These are phyloP conservation scores for Chloropsis cyanopogon DNA, from an alignment of 2,113 vertebrate genomes.

Conservation along the genomic window DNA sequence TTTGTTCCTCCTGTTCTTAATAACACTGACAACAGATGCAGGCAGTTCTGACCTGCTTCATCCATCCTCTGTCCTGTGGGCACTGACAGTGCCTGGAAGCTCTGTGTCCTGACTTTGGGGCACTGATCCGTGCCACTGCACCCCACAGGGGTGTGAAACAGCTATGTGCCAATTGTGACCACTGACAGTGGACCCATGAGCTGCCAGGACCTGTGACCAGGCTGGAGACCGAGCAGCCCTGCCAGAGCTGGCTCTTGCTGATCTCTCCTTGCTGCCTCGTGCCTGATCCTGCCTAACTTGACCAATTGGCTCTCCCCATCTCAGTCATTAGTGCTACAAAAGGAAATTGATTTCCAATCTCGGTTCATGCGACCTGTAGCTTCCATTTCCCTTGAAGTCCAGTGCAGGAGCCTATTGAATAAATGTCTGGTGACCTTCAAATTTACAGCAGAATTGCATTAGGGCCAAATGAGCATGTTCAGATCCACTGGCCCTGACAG, in stretches of 20 bases:
- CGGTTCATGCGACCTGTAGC: neutral
- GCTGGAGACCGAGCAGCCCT: neutral
- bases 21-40: neutral
- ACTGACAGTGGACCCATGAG: neutral
- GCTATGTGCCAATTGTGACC: neutral
- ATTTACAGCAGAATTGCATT: neutral
- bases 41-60: neutral
- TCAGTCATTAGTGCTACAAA: neutral
- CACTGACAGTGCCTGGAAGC: neutral
- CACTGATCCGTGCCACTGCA: neutral
- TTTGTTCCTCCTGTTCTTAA: neutral
- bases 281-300: neutral
- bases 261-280: neutral
- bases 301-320: neutral
- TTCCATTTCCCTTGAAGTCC: neutral
- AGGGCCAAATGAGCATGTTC: constrained; percentile 29
- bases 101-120: neutral
- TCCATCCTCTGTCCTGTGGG: neutral
- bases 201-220: neutral
- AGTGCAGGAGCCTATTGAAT: constrained; percentile 1
- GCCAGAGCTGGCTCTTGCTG: neutral
- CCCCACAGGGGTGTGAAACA: neutral
- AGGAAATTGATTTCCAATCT: neutral
- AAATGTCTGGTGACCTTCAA: constrained; percentile 27
- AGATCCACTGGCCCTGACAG: constrained; percentile 31